Conservation (phyloP, 2,113 vertebrate genomes). For the Erinaceus europaeus region DNA sequence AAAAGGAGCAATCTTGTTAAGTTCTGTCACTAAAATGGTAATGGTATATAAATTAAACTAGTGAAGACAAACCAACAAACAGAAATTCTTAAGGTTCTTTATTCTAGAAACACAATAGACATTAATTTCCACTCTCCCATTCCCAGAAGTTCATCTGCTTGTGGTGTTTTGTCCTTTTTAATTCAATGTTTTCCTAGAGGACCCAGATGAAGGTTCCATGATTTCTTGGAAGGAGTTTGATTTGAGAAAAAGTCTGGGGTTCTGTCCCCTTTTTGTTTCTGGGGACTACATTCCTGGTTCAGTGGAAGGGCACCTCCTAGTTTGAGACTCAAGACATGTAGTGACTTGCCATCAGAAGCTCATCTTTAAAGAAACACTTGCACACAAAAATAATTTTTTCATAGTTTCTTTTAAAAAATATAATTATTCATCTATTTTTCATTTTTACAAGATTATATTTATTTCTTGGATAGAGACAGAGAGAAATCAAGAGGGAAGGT, state of each 20-base stretch:
- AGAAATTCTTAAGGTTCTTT: not conserved
- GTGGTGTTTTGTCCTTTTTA: not conserved
- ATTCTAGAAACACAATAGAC: not conserved
- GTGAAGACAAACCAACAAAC: no score
- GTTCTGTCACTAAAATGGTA: not conserved
- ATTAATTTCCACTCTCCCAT: not conserved
- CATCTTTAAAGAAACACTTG: no score
- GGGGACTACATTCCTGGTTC: no score
- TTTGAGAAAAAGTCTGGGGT: rapidly evolving
- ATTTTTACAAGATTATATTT: no score
- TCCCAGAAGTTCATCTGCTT: not conserved
- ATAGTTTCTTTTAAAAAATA: no score
- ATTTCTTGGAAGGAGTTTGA: not conserved
- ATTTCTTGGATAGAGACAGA: no score
- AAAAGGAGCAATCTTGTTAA: not conserved
- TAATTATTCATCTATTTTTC: no score
- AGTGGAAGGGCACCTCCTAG: not conserved
- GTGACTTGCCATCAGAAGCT: rapidly evolving
- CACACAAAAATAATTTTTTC: no score
- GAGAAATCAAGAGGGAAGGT: no score
- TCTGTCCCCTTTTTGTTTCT: rapidly evolving
- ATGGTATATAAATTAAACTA: not conserved
- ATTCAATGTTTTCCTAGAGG: not conserved
- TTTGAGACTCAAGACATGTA: rapidly evolving
- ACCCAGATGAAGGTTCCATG: no score